phyloP scores from a whole-genome alignment of 2,888 invertebrate species.

The Troilus luridus region DNA sequence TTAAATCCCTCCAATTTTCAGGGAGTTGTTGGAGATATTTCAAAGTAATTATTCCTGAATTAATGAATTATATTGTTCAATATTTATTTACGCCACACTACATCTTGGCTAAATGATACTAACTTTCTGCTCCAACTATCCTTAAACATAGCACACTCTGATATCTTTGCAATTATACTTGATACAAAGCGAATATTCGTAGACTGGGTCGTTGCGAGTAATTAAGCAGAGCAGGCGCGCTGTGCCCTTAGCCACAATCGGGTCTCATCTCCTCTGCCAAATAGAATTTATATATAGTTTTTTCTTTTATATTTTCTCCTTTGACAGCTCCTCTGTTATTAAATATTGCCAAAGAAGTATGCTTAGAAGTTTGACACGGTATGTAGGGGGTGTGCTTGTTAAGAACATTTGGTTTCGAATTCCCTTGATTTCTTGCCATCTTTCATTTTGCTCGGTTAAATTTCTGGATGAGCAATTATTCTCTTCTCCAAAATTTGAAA shows the following conservation, averaged over 20 bases:
- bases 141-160: neutral
- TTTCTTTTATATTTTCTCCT: neutral
- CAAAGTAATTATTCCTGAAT: neutral
- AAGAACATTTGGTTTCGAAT: neutral
- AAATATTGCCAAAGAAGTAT: neutral
- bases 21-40: too few species aligned
- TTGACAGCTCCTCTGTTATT: constrained; percentile 3
- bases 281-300: constrained; percentile 6
- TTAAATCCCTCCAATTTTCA: too few species aligned
- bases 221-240: neutral
- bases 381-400: neutral
- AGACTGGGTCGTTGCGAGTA: neutral
- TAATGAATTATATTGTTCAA: neutral
- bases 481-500: too few species aligned
- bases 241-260: neutral
- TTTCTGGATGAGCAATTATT: neutral
- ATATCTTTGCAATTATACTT: neutral
- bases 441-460: neutral
- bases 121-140: too few species aligned
- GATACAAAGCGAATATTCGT: neutral
- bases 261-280: neutral
- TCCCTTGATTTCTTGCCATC: neutral
- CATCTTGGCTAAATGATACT: neutral
- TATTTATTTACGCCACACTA: neutral
- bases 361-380: neutral